These are phyloP conservation scores for Oryzias dopingdopingensis DNA, from an alignment of 2,797 vertebrate species.

Conservation along the genomic window DNA sequence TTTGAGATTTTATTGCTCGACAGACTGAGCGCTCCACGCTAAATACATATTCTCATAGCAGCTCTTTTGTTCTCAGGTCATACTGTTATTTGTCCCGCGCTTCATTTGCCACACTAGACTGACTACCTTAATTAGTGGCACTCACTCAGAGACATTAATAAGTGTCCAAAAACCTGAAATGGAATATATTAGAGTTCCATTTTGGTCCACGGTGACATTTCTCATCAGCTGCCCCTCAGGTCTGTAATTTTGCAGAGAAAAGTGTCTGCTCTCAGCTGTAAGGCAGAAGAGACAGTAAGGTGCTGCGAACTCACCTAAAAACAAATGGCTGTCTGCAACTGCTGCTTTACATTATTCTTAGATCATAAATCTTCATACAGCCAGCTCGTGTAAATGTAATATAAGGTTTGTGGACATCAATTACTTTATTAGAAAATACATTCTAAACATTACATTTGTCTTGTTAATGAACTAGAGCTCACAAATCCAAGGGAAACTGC, in stretches of 20 bases:
- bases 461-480: background rate
- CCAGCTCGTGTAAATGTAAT: background rate
- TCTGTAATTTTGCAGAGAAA: slow-evolving; percentile 60
- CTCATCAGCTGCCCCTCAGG: slow-evolving; percentile 59
- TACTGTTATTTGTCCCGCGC: slow-evolving; percentile 62
- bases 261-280: slow-evolving; percentile 25
- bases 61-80: slow-evolving; percentile 61
- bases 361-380: background rate
- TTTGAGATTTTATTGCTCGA: slow-evolving; percentile 26
- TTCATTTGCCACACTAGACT: slow-evolving; percentile 53
- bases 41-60: slow-evolving; percentile 52
- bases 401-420: background rate
- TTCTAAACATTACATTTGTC: background rate
- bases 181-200: slow-evolving; percentile 70
- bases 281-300: background rate
- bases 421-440: background rate
- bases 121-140: slow-evolving; percentile 69
- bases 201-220: slow-evolving; percentile 68
- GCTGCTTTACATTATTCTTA: background rate
- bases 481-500: background rate
- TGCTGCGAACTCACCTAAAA: background rate
- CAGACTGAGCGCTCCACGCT: slow-evolving; percentile 26
- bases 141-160: slow-evolving; percentile 69
- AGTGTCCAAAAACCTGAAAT: slow-evolving; percentile 60
- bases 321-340: background rate